Evolutionary conservation across 2,113 vertebrate genomes (phyloP).

Genomic region (Planiliza haematocheilus): DNA sequence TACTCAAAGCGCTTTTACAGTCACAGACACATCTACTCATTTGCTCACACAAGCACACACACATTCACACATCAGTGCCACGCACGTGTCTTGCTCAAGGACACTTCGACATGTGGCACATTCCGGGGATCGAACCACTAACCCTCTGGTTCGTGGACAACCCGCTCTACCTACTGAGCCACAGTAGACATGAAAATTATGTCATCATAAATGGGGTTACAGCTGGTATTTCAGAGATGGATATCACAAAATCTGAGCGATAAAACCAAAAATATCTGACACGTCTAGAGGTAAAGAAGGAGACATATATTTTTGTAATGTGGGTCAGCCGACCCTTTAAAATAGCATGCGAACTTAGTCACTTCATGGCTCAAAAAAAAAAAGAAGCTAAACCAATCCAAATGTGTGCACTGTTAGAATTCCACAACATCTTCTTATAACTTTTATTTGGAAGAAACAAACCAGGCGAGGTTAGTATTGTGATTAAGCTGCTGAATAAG

Average conservation of each 20-base stretch:
- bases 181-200: neutral
- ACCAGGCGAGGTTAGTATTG: constrained; percentile 33
- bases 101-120: no score
- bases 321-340: constrained; percentile 7
- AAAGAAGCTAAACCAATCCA: neutral
- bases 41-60: no score
- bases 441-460: neutral
- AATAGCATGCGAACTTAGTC: neutral
- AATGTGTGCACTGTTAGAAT: neutral
- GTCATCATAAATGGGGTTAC: neutral
- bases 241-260: neutral
- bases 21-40: no score
- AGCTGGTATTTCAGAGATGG: neutral
- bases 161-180: no score
- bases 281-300: neutral
- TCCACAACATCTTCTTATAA: constrained; percentile 15
- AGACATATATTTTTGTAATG: constrained; percentile 6
- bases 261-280: neutral
- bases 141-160: no score
- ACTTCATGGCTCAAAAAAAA: constrained; percentile 3
- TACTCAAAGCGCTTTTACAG: no score
- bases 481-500: neutral
- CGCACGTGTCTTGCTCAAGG: no score
- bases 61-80: no score
- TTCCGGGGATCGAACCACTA: no score